A percentile compares a stretch with the other conserved stretches of the same genome.
These are phyloP conservation scores for Oreochromis spilurus DNA, from an alignment of 2,113 vertebrate genomes.

Conservation along the genomic window DNA sequence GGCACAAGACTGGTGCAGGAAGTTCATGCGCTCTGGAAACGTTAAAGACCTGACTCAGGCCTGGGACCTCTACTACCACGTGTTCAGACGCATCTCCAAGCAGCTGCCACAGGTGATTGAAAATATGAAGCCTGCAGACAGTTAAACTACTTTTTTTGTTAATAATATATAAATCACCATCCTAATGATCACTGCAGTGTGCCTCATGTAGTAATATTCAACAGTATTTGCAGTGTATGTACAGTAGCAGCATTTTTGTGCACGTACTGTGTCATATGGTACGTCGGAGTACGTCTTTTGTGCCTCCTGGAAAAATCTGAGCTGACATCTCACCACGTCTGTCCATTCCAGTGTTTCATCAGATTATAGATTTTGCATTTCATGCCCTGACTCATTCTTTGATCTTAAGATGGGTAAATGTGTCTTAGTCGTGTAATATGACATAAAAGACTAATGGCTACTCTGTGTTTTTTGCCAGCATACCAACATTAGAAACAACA, in stretches of 20 bases:
- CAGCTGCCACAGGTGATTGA: conserved; percentile 91
- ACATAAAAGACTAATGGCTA: background rate
- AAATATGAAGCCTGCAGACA: background rate
- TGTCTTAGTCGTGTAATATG: background rate
- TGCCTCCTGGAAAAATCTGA: background rate
- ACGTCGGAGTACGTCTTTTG: background rate
- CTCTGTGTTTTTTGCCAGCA: background rate
- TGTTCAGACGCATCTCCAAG: conserved; percentile 96
- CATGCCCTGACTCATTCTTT: background rate
- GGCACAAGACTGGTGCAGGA: conserved; percentile 98
- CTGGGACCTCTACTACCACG: conserved; percentile 98
- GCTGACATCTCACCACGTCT: background rate
- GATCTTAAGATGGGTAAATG: background rate
- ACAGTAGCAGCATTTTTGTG: background rate
- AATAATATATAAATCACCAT: background rate
- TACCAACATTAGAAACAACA: background rate
- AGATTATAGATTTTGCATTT: conserved; percentile 4
- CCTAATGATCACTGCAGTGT: background rate
- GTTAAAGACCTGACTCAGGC: conserved; percentile 98
- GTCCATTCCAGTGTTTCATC: background rate
- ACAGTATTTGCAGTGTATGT: background rate
- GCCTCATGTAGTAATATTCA: background rate
- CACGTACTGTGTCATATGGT: background rate
- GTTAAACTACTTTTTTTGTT: background rate
- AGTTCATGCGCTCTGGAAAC: conserved; percentile 98